Percentiles rank a stretch among this genome's conserved stretches.
Evolutionary conservation across 2,797 vertebrate species (phyloP).

Genomic region (Schizothorax lantsangensis): DNA sequence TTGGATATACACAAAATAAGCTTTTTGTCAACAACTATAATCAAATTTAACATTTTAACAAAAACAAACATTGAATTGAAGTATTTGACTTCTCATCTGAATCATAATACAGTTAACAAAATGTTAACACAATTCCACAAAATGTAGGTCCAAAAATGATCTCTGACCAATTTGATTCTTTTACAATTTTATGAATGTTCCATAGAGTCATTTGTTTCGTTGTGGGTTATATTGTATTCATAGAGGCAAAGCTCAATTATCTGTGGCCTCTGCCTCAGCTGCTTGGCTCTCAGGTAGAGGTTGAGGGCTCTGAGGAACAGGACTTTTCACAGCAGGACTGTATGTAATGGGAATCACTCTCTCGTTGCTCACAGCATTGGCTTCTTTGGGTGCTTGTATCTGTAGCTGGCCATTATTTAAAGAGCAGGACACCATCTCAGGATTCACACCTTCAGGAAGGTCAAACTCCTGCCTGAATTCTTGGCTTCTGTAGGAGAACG

Average conservation of each 20-base stretch:
- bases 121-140: slow-evolving; percentile 13
- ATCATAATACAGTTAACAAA: background rate
- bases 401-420: slow-evolving; percentile 81
- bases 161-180: background rate
- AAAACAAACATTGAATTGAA: background rate
- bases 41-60: background rate
- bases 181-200: background rate
- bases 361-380: slow-evolving; percentile 66
- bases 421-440: slow-evolving; percentile 80
- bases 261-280: slow-evolving; percentile 32
- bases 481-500: slow-evolving; percentile 82
- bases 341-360: slow-evolving; percentile 77
- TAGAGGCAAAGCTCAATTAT: slow-evolving; percentile 20
- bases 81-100: background rate
- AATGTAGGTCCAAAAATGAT: background rate
- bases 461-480: slow-evolving; percentile 85
- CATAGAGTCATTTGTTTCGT: slow-evolving; percentile 15
- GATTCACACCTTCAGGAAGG: slow-evolving; percentile 77
- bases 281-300: slow-evolving; percentile 15
- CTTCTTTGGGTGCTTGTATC: slow-evolving; percentile 75
- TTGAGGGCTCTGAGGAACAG: slow-evolving; percentile 17
- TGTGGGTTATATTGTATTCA: background rate
- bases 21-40: background rate
- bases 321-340: slow-evolving; percentile 60
- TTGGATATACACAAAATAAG: background rate